Conservation (phyloP, 2,888 invertebrate genomes). For the Metallyticus violacea region DNA sequence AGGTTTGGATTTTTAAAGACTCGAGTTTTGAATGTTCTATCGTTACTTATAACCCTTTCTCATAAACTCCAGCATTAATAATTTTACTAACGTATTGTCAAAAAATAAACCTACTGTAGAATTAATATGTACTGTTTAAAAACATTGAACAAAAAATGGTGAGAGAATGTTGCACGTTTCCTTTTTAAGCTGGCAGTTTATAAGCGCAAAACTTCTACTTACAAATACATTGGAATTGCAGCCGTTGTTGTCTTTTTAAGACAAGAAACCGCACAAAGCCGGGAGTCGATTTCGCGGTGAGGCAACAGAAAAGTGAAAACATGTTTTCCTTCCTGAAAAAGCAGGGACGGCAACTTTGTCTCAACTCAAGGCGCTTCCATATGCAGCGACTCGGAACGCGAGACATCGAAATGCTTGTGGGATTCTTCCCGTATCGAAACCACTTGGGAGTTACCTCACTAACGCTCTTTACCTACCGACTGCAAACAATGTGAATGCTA, state of each 20-base stretch:
- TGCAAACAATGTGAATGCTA: not conserved
- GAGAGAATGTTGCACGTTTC: no score
- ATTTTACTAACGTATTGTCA: no score
- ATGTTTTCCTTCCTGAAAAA: not conserved
- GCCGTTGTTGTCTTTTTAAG: not conserved
- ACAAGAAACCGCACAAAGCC: no score
- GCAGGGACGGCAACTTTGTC: not conserved
- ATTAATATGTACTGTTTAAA: no score
- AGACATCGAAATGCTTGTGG: not conserved
- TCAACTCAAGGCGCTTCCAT: constrained; percentile 6
- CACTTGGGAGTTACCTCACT: not conserved
- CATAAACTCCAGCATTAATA: no score
- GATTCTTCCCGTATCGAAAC: not conserved
- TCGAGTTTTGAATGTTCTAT: no score
- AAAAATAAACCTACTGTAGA: no score
- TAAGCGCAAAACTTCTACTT: not conserved
- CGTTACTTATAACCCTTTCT: no score
- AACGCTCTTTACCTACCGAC: not conserved
- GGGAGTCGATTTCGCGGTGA: not conserved
- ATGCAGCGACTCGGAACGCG: constrained; percentile 15
- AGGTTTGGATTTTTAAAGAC: no score
- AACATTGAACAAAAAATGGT: no score
- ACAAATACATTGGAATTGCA: not conserved
- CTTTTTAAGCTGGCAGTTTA: no score
- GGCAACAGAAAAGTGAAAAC: not conserved